Evolutionary conservation across 2,888 invertebrate species (phyloP), one percentile per base, ranked within the genome.

Genomic region (Agrotis clavis): DNA sequence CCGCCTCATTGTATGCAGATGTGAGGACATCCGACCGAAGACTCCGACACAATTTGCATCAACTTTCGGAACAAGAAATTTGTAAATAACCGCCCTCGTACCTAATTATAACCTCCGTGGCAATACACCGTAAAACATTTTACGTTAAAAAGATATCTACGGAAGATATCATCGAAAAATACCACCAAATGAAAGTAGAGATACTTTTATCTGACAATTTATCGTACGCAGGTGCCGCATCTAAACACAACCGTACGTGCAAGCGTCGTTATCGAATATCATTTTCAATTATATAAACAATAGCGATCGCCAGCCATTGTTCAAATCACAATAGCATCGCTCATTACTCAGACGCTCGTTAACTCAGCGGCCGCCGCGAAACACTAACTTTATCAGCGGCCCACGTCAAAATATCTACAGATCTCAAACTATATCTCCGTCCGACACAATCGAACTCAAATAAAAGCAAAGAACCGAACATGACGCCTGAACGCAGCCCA

Each of bases 261-360:
- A 79, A 69, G 56, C 77, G 70, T 88, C 87, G 86, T 89, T 90
- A 90, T 90, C 88, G 86, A 85, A 89, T 90, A 90, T 91, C 88
- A 91, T 92, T 94, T 93, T 93, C 92, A 95, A 94, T 94, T 92
- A 93, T 93, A 94, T 94, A 94, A 95, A 95, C 95, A 96, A 95
- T 94, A 92, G 94, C 90, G 88, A 89, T 89, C 90, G 91, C 90
- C 89, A 85, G 88, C 94, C 93, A 96, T 96, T 95, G 96, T 96
- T 94, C 92, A 92, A 90, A 91, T 92, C 92, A 94, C 95, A 95
- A 95, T 94, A 91, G 94, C 92, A 88, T 89, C 91, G 90, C 93
- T 95, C 94, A 96, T 96, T 96, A 95, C 95, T 96, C 96, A 95
- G 92, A 88, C 85, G 91, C 94, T 95, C 95, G 95, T 95, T 96